Base-by-base conservation (phyloP, 2,113 vertebrate species). In the Dicrurus megarhynchus region DNA sequence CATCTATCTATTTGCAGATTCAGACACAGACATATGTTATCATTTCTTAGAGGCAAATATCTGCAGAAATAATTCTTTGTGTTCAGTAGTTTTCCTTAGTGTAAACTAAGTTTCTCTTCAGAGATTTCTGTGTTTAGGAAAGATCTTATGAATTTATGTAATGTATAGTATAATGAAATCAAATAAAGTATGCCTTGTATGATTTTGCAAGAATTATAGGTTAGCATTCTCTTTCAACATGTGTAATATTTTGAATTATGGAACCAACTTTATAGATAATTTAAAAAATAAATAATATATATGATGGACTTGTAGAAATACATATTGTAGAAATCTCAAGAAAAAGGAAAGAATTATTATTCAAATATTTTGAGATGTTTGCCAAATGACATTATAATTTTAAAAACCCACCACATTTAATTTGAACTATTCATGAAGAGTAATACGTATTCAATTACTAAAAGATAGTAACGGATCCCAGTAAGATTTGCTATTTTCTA, bases 11-110 rank as follows among this genome's bases (percentile, higher is more conserved):
- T 95, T 88, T 97, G 95, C 87, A 96, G 93, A 93, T 94, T 95
- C 94, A 96, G 95, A 95, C 91, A 90, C 83, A 96, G 90, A 94
- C 96, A 97, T 96, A 96, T 97, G 93, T 86, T 92, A 88, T 91
- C 65, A 92, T 74, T 96, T 95, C 92, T 92, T 78, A 84, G 80
- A 96, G 79, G 85, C 65, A 93, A 96, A 90, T 97, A 97, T 86
- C 94, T 85, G 67, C 87, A 82, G 89, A 91, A 95, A 93, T 95
- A 93, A 92, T 94, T 87, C 83, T 95, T 95, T 91, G 94, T 93
- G 86, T 89, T 95, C 49, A 60, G 86, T 89, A 89, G 69, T 87
- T 93, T 93, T 67, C 90, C 87, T 91, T 61, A 84, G 92, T 68
- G 71, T 84, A 82, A 37, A 90, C 69, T 60, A 68, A 91, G 79